Evolutionary conservation across 2,888 invertebrate genomes (phyloP), one percentile per base, ranked within the genome.

Genomic region (Acronicta alni): DNA sequence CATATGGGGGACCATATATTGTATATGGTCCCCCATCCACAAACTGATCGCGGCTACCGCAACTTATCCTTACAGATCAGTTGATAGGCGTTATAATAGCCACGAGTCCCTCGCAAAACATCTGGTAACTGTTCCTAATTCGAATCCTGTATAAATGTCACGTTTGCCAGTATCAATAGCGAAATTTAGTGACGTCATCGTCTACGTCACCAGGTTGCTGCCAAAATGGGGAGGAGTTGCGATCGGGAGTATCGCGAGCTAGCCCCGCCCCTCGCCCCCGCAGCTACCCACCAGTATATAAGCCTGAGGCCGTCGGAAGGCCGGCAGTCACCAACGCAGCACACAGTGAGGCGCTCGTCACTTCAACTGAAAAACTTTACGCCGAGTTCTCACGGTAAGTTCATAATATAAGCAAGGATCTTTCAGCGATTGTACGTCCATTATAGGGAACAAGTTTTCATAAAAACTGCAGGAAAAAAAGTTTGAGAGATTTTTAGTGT

Each of bases 361-460:
- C 76, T 61, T 58, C 73, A 52, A 58, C 58, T 15, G 41, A 44
- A 75, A 89, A 93, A 93, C 85, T 93, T 93, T 91, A 83, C 89
- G 81, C 72, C 87, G 85, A 89, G 75, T 82, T 72, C 70, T 79
- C 76, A 89, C 85, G 92, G 93, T 93, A 86, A 92, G 93, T 92
- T 62, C 45, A 61, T 52, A 58, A 47, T 54, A 17, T 54, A 46
- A 32, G 18, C 41, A 56, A 38, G 6, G 16, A 45, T 35, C 16
- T 20, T 32, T 54, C 6, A 5, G 30, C 15, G 12, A 3, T 20
- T 38, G 1, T 8, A 26, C 43, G 0, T 37, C 6, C 7, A 17
- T 37, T 43, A 6, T 44, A 48, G n/a, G 23, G 23, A 3, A 8
- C 45, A 0, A 0, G 9, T 30, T 30, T 12, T 9, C 6, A 18